These are phyloP conservation scores for Cyprinodon tularosa DNA, from an alignment of 2,113 vertebrate species.

Conservation along the genomic window DNA sequence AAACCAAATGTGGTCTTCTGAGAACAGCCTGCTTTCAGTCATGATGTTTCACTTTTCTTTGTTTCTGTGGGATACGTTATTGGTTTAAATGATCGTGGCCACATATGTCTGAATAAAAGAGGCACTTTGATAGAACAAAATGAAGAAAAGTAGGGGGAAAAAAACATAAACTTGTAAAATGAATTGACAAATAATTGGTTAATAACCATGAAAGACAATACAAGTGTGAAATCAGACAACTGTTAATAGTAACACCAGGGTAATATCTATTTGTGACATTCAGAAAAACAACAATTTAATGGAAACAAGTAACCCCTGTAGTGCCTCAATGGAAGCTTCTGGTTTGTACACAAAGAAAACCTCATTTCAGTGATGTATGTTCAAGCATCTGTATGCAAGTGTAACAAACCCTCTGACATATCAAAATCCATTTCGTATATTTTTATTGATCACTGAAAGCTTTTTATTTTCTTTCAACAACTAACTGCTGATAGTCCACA, in stretches of 20 bases:
- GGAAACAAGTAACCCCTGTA: conserved; percentile 18
- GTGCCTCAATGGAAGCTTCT: conserved; percentile 25
- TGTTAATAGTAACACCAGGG: conserved; percentile 26
- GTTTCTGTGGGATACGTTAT: conserved; percentile 40
- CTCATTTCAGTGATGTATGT: not conserved
- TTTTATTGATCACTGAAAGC: not conserved
- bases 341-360: not conserved
- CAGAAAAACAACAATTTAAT: conserved; percentile 16
- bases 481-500: conserved; percentile 33
- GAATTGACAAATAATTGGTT: conserved; percentile 41
- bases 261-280: conserved; percentile 34
- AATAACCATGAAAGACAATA: conserved; percentile 37
- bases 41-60: conserved; percentile 55
- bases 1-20: conserved; percentile 54
- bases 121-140: conserved; percentile 38
- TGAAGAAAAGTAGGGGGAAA: conserved; percentile 24
- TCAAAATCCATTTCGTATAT: not conserved
- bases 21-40: conserved; percentile 47
- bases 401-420: not conserved
- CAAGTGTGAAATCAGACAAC: conserved; percentile 1
- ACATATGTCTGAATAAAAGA: conserved; percentile 35
- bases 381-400: not conserved
- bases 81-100: conserved; percentile 41
- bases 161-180: conserved; percentile 29
- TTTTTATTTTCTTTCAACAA: not conserved